Base-by-base conservation (phyloP, 1,140 invertebrate species). In the Sogatella furcifera region DNA sequence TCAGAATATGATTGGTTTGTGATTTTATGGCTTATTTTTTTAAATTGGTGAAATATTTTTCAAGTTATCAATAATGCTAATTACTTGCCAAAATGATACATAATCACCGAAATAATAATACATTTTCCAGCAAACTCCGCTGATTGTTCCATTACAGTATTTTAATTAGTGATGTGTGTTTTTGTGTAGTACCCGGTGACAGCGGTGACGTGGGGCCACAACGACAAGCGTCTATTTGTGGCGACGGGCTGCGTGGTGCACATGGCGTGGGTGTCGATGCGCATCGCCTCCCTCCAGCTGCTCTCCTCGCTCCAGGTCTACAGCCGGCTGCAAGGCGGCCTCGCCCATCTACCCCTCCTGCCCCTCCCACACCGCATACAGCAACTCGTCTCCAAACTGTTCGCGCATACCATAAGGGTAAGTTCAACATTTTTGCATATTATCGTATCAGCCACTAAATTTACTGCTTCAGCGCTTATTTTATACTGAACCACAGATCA, bases 121-220 rank as follows among this genome's bases (percentile, higher is more conserved):
- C n/a, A n/a, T n/a, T n/a, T n/a, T n/a, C n/a, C n/a, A n/a, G n/a
- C n/a, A n/a, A n/a, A n/a, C n/a, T n/a, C n/a, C n/a, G n/a, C n/a
- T n/a, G n/a, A n/a, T n/a, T n/a, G n/a, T n/a, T n/a, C n/a, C n/a
- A n/a, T n/a, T n/a, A n/a, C n/a, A n/a, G n/a, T n/a, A n/a, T n/a
- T n/a, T n/a, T 28, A 28, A 28, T 38, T 38, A 31, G 4, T 31
- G 31, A 5, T 38, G 34, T 8, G 11, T 38, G 34, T 38, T 38
- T 38, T 38, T 60, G n/a, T 34, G 1, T 67, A 92, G 88, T 82
- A 86, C 66, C 84, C 87, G 5, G 88, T 97, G 41, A 92, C 91
- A 38, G 92, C 94, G 5, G 76, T 98, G 65, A 98, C 95, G 1
- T 98, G 95, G 95, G 96, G 94, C 31, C 95, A 98, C 77, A 95